phyloP scores from a whole-genome alignment of 2,113 vertebrate species.

The Bucco capensis region DNA sequence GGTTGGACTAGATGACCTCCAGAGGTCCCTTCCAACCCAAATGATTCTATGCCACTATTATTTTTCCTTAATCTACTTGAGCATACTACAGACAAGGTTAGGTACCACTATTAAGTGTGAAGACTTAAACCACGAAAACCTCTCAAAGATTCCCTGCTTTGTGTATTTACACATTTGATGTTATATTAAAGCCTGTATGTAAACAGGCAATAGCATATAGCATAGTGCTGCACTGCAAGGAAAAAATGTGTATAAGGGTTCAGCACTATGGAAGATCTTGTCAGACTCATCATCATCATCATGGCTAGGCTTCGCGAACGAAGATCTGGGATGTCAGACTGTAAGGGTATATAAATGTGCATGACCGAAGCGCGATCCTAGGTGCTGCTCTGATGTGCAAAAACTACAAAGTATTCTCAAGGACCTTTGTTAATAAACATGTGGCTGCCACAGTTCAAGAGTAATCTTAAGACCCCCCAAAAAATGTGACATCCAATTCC shows the following conservation, averaged over 20 bases:
- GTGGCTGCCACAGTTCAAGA: not conserved
- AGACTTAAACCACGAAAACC: not conserved
- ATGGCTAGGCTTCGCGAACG: too few relatives aligned
- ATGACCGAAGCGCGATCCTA: not conserved
- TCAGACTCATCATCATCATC: too few relatives aligned
- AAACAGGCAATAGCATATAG: not conserved
- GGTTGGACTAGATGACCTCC: too few relatives aligned
- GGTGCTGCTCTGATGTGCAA: not conserved
- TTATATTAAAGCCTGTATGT: not conserved
- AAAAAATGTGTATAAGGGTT: not conserved
- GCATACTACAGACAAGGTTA: not conserved
- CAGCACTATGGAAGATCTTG: not conserved
- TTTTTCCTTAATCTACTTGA: not conserved
- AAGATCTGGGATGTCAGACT: not conserved
- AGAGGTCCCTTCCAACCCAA: too few relatives aligned
- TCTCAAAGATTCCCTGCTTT: not conserved
- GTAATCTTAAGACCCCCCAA: not conserved
- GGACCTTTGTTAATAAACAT: not conserved
- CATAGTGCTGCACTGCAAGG: not conserved
- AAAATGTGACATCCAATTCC: not conserved
- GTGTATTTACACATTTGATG: not conserved
- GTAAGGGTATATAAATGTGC: not conserved
- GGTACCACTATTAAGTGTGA: not conserved
- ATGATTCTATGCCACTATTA: too few relatives aligned
- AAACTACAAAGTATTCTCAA: accelerated